Percentiles rank a stretch among this genome's conserved stretches.
Conservation (phyloP, 1,140 invertebrate species). For the Drosophila novamexicana region DNA sequence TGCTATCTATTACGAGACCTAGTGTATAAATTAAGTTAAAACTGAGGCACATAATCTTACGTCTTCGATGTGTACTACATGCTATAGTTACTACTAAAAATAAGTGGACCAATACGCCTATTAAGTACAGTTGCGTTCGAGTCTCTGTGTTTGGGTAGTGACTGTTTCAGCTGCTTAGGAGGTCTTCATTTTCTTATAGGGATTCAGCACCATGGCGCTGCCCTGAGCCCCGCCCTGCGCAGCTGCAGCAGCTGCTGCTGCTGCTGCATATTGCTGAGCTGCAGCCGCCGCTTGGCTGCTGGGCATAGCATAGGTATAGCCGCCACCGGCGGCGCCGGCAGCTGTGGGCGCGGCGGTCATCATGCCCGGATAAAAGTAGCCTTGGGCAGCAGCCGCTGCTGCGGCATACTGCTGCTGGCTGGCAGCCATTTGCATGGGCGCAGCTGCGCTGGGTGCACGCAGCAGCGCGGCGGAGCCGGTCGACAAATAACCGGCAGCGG, state of each 20-base stretch:
- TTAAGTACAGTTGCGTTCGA: slow-evolving; percentile 66
- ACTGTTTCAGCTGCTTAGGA: slow-evolving; percentile 86
- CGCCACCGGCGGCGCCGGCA: slow-evolving; percentile 4
- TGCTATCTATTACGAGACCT: slow-evolving; percentile 29
- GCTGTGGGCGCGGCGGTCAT: slow-evolving; percentile 48
- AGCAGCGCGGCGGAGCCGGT: slow-evolving; percentile 40
- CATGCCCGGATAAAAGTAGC: slow-evolving; percentile 76
- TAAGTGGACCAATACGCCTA: slow-evolving; percentile 28
- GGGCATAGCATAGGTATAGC: slow-evolving; percentile 65
- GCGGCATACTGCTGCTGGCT: slow-evolving; percentile 52
- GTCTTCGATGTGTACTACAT: slow-evolving; percentile 58
- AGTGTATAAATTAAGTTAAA: slow-evolving; percentile 51
- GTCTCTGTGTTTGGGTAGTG: slow-evolving; percentile 1
- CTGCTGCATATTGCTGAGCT: slow-evolving; percentile 66
- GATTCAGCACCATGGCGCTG: slow-evolving; percentile 89
- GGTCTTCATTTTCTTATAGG: slow-evolving; percentile 95
- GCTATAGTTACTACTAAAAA: slow-evolving; percentile 46
- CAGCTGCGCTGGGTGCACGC: slow-evolving; percentile 41
- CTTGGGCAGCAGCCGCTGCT: slow-evolving; percentile 42
- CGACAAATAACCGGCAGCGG: slow-evolving; percentile 29
- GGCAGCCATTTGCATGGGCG: slow-evolving; percentile 51
- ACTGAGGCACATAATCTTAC: slow-evolving; percentile 76
- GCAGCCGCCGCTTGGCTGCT: slow-evolving; percentile 40
- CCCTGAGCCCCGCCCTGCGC: slow-evolving; percentile 81
- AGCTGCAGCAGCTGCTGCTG: slow-evolving; percentile 67